Base-by-base conservation (phyloP, 2,113 vertebrate genomes). In the Lutjanus erythropterus region DNA sequence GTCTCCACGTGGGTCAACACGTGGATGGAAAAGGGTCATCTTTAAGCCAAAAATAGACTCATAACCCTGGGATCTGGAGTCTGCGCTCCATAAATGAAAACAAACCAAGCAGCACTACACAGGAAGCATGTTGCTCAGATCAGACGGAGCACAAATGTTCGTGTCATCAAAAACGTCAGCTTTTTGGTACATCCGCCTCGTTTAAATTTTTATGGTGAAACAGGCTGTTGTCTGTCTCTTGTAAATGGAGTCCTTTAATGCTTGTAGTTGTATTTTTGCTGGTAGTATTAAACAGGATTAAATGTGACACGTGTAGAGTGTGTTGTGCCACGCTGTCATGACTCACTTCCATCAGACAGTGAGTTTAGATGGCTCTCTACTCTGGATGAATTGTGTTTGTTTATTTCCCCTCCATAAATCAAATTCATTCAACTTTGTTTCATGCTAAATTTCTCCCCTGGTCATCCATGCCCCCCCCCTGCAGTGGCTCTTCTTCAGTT, bases 81-180 rank as follows among this genome's bases (percentile, higher is more conserved):
- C 77, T 76, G 64, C 64, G 85, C 71, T 53, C 58, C 69, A 52
- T 81, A 15, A 81, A 88, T 49, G n/a, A 83, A 83, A 81, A 81
- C 82, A 46, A 82, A 6, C 76, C 64, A n/a, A n/a, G n/a, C 81
- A 55, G 68, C 74, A n/a, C 58, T 29, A 18, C 69, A 66, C 37
- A 44, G 79, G 76, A 75, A 81, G 68, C 60, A 71, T 65, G 55
- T 75, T 78, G 75, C 66, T 53, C 50, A 58, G 66, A 83, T 78
- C 71, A 56, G 33, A 12, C 15, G 2, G 6, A 46, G n/a, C 46
- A 44, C 29, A n/a, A 82, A 75, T 37, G 29, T 71, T 58, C 1
- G 66, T 31, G 77, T 81, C 85, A 66, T 86, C 75, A 82, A 29
- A 74, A 46, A 75, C 25, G 60, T 84, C 41, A 60, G 49, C 55